Conservation (phyloP, 2,113 vertebrate species). For the Oryzias javanicus region DNA sequence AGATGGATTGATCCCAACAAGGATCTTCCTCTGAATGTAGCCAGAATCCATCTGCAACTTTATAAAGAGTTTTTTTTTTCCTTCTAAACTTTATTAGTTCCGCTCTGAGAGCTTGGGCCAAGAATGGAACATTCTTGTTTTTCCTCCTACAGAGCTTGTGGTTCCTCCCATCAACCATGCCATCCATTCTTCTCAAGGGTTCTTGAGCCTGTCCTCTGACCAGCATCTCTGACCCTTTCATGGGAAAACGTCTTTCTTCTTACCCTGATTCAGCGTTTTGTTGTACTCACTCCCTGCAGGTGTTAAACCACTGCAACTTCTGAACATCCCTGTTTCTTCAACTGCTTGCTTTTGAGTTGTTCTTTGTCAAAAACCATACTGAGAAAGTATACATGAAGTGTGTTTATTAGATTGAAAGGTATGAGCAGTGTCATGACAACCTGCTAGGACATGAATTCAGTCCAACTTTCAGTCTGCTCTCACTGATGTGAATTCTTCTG, state of each 20-base stretch:
- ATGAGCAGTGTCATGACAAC: too few species aligned
- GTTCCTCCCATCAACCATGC: constrained; percentile 34
- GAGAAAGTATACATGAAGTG: too few species aligned
- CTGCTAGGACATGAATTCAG: too few species aligned
- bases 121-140: constrained; percentile 26
- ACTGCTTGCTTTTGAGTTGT: too few species aligned
- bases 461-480: not conserved
- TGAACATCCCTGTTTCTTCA: too few species aligned
- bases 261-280: not conserved
- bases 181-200: constrained; percentile 29
- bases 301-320: too few species aligned
- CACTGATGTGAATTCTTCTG: not conserved
- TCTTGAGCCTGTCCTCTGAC: constrained; percentile 30
- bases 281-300: too few species aligned
- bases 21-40: constrained; percentile 46
- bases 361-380: too few species aligned
- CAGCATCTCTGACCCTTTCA: constrained; percentile 45
- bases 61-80: constrained; percentile 22
- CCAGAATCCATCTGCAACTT: constrained; percentile 19
- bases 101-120: constrained; percentile 26
- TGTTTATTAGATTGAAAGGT: too few species aligned
- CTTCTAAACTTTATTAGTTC: constrained; percentile 22
- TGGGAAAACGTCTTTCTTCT: constrained; percentile 21
- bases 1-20: constrained; percentile 33
- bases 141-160: constrained; percentile 24